phyloP scores from a whole-genome alignment of 2,888 invertebrate genomes.

The Diabrotica balteata region DNA sequence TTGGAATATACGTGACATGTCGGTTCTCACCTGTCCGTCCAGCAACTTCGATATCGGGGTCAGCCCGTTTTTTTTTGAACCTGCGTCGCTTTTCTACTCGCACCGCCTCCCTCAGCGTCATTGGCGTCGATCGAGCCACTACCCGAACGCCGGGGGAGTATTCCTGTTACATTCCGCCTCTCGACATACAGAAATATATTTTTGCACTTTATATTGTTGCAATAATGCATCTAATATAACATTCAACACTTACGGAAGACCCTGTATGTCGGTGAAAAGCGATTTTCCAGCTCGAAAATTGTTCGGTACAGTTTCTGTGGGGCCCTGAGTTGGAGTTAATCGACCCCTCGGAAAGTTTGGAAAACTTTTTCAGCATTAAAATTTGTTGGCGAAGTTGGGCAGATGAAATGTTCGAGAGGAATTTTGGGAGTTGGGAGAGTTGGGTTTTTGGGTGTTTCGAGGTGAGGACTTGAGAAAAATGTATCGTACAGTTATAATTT shows the following conservation, averaged over 20 bases:
- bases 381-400: constrained; percentile 59
- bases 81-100: constrained; percentile 56
- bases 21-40: constrained; percentile 50
- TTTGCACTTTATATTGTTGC: constrained; percentile 26
- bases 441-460: constrained; percentile 31
- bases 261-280: constrained; percentile 26
- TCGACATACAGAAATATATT: constrained; percentile 45
- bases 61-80: constrained; percentile 49
- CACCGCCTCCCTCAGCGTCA: constrained; percentile 56
- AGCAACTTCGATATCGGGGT: constrained; percentile 40
- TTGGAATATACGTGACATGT: constrained; percentile 36
- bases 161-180: constrained; percentile 53
- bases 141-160: constrained; percentile 45
- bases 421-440: constrained; percentile 42
- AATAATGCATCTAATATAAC: constrained; percentile 16
- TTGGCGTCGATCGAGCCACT: constrained; percentile 57
- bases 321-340: constrained; percentile 58
- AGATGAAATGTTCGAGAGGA: constrained; percentile 53
- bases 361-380: constrained; percentile 61
- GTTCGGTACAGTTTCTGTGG: constrained; percentile 58
- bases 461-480: constrained; percentile 34
- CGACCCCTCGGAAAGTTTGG: constrained; percentile 60
- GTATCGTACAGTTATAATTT: constrained; percentile 21
- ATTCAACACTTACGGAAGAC: constrained; percentile 17
- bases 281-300: constrained; percentile 27